Base-by-base conservation (phyloP, 2,888 invertebrate genomes). In the Amblyjoppa fuscipennis region DNA sequence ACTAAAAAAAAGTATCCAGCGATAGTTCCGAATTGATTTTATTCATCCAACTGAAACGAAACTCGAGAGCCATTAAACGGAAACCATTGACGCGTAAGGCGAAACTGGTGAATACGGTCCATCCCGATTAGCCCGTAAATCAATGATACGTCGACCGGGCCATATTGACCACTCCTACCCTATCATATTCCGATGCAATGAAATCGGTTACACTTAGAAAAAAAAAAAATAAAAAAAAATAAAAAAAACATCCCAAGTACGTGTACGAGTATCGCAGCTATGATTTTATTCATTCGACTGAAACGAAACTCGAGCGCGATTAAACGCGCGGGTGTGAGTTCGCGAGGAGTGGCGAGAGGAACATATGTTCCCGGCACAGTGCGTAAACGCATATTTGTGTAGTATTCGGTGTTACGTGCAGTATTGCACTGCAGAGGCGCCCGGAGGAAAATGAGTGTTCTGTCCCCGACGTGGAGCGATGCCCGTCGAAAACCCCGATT, bases 401-500 rank as follows among this genome's bases (percentile, higher is more conserved):
- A 34, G 64, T 31, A 41, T 38, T 20, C 59, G 20, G 11, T 49
- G 49, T 51, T 66, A 7, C 41, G 68, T 69, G 61, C 71, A 64
- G 28, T 66, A 49, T 56, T 45, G 61, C 64, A 66, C 66, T 31
- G 41, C 49, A 13, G 25, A 4, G 45, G 45, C 0, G 45, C 16
- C 0, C 45, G 45, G 71, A 66, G 56, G 34, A 53, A 56, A 79
- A 31, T 25, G 64, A 74, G 75, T 28, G 56, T 28, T 75, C 85
- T 70, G 53, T 76, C 59, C 70, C 9, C 25, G 73, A 53, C 59
- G 73, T 53, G 64, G 74, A 69, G 70, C 71, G 75, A 61, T 80
- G 81, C 61, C 69, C 73, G 81, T 87, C 83, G 83, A 87, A 83
- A 81, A 83, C 25, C 74, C 81, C 84, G 86, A 87, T 87, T 87